Conservation (phyloP, 2,888 invertebrate species). For the Oithona nana region DNA sequence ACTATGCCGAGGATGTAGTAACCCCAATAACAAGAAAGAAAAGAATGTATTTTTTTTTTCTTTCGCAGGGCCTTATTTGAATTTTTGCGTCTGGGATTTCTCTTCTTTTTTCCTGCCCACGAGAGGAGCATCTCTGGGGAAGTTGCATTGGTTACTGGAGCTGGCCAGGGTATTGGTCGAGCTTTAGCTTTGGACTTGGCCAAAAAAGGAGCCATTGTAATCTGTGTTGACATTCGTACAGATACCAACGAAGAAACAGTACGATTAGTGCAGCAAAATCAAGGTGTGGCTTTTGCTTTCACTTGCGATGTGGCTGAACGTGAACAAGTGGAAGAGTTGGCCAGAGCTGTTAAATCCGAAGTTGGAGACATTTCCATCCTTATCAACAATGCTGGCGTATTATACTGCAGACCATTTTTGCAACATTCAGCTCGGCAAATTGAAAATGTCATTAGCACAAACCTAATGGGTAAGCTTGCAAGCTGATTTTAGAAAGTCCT, state of each 20-base stretch:
- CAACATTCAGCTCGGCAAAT: constrained; percentile 1
- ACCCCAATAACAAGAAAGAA: no score
- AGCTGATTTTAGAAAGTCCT: background rate
- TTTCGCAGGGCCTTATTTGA: no score
- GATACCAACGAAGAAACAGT: constrained; percentile 5
- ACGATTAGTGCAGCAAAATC: background rate
- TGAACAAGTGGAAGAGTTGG: constrained; percentile 5
- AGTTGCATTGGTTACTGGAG: constrained; percentile 6
- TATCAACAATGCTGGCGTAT: constrained; percentile 8
- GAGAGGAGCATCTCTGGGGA: background rate
- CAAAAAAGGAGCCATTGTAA: constrained; percentile 1
- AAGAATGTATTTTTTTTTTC: no score
- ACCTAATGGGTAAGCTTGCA: constrained; percentile 10
- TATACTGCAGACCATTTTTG: background rate
- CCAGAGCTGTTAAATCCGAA: background rate
- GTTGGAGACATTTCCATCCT: constrained; percentile 12
- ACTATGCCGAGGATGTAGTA: no score
- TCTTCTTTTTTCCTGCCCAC: no score
- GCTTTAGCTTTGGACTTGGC: background rate
- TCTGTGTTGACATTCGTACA: constrained; percentile 6
- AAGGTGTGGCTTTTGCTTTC: background rate
- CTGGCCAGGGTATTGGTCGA: constrained; percentile 12
- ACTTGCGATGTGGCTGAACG: background rate
- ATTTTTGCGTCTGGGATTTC: no score
- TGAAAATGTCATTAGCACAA: constrained; percentile 1